These are phyloP conservation scores for Macroglossus sobrinus DNA, from an alignment of 2,113 vertebrate genomes.

Conservation along the genomic window DNA sequence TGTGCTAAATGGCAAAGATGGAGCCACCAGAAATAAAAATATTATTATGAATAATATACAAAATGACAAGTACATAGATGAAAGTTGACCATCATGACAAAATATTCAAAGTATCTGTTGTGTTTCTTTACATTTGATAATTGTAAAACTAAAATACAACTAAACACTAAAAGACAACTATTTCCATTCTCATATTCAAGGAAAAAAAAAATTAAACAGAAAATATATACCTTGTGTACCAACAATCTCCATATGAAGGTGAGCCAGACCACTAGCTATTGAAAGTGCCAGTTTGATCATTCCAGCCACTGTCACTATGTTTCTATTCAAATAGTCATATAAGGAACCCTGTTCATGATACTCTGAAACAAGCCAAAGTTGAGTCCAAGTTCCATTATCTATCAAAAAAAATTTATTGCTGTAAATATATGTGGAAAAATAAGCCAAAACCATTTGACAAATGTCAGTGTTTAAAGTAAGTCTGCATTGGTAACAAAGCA, in stretches of 20 bases:
- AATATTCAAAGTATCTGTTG: not conserved
- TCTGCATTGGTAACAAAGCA: not conserved
- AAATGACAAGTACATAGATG: not conserved
- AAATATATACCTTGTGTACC: constrained; percentile 91
- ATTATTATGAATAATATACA: not conserved
- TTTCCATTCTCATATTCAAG: not conserved
- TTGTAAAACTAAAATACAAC: rapidly evolving
- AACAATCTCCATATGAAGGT: constrained; percentile 99
- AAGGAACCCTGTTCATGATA: constrained; percentile 97
- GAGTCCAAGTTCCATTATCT: constrained; percentile 98
- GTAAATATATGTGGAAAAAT: not conserved
- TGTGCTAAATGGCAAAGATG: not conserved
- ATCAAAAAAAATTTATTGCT: constrained; percentile 2
- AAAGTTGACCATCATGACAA: not conserved
- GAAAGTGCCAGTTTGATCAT: constrained; percentile 91
- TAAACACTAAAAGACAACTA: not conserved
- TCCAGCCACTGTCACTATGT: constrained; percentile 88
- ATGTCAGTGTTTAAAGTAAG: not conserved
- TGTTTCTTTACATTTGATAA: constrained; percentile 14
- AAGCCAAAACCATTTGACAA: not conserved
- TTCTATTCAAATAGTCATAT: constrained; percentile 95
- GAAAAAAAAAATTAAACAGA: not conserved
- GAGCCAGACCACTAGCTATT: constrained; percentile 93
- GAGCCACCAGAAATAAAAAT: not conserved
- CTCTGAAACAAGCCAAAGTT: constrained; percentile 99